phyloP scores from a whole-genome alignment of 2,888 invertebrate species.

The Strigamia maritima region DNA sequence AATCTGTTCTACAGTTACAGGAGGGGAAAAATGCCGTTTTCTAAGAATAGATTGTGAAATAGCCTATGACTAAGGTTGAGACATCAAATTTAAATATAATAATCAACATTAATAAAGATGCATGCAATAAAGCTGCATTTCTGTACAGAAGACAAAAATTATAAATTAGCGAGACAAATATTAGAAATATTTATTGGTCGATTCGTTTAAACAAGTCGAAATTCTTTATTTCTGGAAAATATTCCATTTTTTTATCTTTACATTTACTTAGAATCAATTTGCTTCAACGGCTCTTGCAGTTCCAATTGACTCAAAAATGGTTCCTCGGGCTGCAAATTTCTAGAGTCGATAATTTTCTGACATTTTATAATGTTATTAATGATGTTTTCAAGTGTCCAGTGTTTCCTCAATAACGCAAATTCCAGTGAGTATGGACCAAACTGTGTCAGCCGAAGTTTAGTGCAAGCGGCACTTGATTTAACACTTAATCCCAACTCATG shows the following conservation, averaged over 20 bases:
- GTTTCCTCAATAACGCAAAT: slow-evolving; percentile 72
- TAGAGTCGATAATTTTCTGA: background rate
- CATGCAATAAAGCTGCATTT: too few species aligned
- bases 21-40: too few species aligned
- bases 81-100: too few species aligned
- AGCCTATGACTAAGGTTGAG: too few species aligned
- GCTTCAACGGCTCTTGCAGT: background rate
- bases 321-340: background rate
- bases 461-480: slow-evolving; percentile 75
- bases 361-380: slow-evolving; percentile 61
- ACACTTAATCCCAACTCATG: slow-evolving; percentile 78
- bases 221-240: too few species aligned
- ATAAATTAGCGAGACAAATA: too few species aligned
- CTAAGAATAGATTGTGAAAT: too few species aligned
- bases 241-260: background rate
- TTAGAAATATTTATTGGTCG: too few species aligned
- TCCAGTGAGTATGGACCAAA: slow-evolving; percentile 76
- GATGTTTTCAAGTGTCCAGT: slow-evolving; percentile 73
- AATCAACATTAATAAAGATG: too few species aligned
- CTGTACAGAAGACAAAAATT: too few species aligned
- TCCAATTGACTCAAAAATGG: background rate
- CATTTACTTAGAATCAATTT: background rate
- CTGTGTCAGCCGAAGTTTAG: slow-evolving; percentile 72
- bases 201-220: too few species aligned
- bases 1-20: too few species aligned